Conservation (phyloP, 2,113 vertebrate genomes). For the Carollia perspicillata region DNA sequence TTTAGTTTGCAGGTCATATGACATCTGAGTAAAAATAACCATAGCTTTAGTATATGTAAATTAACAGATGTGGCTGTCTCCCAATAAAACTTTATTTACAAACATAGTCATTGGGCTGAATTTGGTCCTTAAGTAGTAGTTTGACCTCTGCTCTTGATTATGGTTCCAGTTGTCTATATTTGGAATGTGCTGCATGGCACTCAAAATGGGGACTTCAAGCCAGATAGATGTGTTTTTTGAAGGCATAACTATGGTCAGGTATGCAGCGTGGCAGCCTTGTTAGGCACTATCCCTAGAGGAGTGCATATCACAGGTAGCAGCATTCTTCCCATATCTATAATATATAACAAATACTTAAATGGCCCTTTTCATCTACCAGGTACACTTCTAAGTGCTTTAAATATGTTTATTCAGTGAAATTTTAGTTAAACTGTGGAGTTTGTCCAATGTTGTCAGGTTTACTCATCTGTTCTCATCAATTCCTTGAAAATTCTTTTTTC, state of each 20-base stretch:
- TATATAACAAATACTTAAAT: neutral
- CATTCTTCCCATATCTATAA: neutral
- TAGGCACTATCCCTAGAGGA: neutral
- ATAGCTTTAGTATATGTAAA: neutral
- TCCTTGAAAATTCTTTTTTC: neutral
- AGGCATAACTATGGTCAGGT: neutral
- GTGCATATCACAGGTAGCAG: neutral
- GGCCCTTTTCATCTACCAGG: neutral
- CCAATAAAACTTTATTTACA: neutral
- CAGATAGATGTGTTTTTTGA: neutral
- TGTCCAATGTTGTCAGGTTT: neutral
- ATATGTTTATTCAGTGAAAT: neutral
- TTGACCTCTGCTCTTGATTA: neutral
- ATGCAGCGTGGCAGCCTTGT: neutral
- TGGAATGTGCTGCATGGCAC: neutral
- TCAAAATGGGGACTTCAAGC: neutral
- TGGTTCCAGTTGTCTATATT: neutral
- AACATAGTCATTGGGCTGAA: neutral
- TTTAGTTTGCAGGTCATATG: neutral
- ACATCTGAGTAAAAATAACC: neutral
- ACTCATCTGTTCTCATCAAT: neutral
- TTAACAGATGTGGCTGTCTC: neutral
- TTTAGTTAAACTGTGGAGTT: neutral
- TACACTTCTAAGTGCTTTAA: neutral
- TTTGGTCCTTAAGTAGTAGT: neutral